Conservation (phyloP, 2,113 vertebrate genomes). For the Rhineura floridana region DNA sequence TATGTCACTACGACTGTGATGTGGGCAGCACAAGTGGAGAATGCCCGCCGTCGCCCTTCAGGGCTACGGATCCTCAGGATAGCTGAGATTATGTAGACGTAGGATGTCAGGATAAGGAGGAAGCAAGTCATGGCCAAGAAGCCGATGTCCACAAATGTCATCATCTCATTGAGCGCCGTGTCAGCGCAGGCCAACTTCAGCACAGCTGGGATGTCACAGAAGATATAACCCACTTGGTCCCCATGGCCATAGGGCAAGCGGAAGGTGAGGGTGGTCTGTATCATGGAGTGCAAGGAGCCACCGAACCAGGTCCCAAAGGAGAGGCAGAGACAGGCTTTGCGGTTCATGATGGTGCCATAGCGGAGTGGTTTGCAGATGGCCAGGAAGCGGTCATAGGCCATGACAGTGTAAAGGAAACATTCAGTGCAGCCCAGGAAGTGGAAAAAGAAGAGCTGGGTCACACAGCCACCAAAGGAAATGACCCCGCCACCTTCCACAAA, state of each 20-base stretch:
- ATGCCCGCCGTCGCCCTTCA: constrained; percentile 47
- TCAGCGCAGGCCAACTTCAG: constrained; percentile 62
- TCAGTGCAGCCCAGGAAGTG: constrained; percentile 71
- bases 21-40: constrained; percentile 66
- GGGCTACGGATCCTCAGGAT: constrained; percentile 49
- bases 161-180: constrained; percentile 62
- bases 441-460: constrained; percentile 67
- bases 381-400: constrained; percentile 70
- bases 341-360: constrained; percentile 66
- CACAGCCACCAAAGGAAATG: constrained; percentile 68
- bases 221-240: constrained; percentile 62
- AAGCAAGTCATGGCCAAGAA: constrained; percentile 68
- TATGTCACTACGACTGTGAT: constrained; percentile 60
- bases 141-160: constrained; percentile 69
- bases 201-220: constrained; percentile 71
- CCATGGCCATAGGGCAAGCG: constrained; percentile 62
- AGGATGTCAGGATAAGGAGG: constrained; percentile 62
- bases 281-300: constrained; percentile 65
- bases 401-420: constrained; percentile 69
- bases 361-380: constrained; percentile 69
- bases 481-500: constrained; percentile 55
- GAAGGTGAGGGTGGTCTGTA: constrained; percentile 68
- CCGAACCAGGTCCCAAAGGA: constrained; percentile 65
- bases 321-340: constrained; percentile 52
- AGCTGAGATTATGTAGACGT: constrained; percentile 59